phyloP scores from a whole-genome alignment of 2,797 vertebrate genomes.

The Xenops minutus region DNA sequence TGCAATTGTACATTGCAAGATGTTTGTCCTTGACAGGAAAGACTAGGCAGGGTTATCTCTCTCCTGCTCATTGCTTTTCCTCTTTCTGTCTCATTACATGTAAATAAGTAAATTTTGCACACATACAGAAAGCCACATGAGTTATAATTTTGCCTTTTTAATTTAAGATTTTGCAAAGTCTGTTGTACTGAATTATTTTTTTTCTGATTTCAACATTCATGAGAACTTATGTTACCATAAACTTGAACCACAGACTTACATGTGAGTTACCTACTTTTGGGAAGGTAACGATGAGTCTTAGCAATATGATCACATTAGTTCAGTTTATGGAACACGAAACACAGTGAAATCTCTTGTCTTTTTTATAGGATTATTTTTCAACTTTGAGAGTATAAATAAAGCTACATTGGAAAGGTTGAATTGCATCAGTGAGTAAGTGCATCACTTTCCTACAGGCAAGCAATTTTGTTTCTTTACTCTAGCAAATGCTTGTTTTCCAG shows the following conservation, averaged over 20 bases:
- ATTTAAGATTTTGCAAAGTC: neutral
- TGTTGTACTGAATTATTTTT: neutral
- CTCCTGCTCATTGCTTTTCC: neutral
- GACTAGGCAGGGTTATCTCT: neutral
- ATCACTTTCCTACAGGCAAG: neutral
- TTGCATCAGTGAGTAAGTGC: neutral
- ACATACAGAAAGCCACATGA: neutral
- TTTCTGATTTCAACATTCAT: neutral
- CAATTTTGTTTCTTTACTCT: neutral
- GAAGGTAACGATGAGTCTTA: neutral
- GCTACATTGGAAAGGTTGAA: neutral
- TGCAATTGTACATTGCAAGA: neutral
- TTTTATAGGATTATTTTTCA: neutral
- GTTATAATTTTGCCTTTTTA: neutral
- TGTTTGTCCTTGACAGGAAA: neutral
- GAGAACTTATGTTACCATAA: neutral
- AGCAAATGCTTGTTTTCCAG: neutral
- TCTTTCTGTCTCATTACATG: neutral
- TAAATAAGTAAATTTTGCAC: constrained; percentile 26
- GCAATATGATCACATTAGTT: neutral
- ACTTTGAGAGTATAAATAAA: neutral
- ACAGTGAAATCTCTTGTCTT: neutral
- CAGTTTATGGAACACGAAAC: neutral
- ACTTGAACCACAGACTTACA: neutral
- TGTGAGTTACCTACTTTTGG: neutral